These are phyloP conservation scores for Elegia similella DNA, from an alignment of 2,888 invertebrate species.

Conservation along the genomic window DNA sequence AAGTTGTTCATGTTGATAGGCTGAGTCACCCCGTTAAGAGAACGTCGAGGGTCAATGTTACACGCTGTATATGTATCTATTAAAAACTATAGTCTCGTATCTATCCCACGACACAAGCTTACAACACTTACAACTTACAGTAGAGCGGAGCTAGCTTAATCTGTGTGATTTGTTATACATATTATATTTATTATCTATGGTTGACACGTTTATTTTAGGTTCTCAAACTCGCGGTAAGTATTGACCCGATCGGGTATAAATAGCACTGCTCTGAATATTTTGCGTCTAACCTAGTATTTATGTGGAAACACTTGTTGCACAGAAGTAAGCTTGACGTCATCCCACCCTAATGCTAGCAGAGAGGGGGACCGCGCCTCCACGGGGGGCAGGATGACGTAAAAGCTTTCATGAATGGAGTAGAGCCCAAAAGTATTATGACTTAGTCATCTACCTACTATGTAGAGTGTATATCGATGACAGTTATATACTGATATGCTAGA, in stretches of 20 bases:
- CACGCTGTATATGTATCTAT: too few species aligned
- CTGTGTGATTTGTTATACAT: too few species aligned
- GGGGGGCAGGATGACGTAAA: slow-evolving; percentile 67
- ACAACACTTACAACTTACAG: too few species aligned
- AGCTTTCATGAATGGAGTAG: slow-evolving; percentile 73
- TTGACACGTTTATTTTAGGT: background rate
- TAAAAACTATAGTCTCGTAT: too few species aligned
- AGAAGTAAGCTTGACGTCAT: slow-evolving; percentile 67
- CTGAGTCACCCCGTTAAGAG: too few species aligned
- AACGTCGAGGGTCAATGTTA: too few species aligned
- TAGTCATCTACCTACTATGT: slow-evolving; percentile 7
- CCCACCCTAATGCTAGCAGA: slow-evolving; percentile 41
- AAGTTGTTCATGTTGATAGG: too few species aligned
- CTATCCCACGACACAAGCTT: too few species aligned
- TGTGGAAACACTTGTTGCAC: slow-evolving; percentile 73
- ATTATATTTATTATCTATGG: too few species aligned
- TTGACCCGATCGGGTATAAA: slow-evolving; percentile 56
- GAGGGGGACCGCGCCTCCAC: slow-evolving; percentile 59
- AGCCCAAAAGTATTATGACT: slow-evolving; percentile 48
- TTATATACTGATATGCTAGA: background rate
- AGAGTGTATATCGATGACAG: background rate
- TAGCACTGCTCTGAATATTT: slow-evolving; percentile 53
- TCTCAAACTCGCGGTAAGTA: background rate
- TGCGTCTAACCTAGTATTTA: slow-evolving; percentile 48
- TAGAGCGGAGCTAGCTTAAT: too few species aligned